Base-by-base conservation (phyloP, 2,888 invertebrate genomes). In the Loripinus fragilis region DNA sequence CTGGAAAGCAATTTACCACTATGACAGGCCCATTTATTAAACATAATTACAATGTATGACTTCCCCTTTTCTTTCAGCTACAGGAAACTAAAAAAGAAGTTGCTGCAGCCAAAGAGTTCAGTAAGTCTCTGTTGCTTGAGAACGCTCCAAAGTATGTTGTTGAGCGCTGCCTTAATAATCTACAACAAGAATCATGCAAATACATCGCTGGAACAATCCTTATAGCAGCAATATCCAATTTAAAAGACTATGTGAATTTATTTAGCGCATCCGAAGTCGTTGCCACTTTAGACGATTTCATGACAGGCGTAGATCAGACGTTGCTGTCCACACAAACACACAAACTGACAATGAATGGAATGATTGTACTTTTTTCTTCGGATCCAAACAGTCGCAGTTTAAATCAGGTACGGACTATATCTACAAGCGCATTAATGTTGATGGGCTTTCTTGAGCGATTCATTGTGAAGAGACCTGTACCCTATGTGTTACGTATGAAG, bases 61-160 rank as follows among this genome's bases (percentile, higher is more conserved):
- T n/a, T n/a, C n/a, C n/a, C n/a, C n/a, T 55, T 55, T 28, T 23
- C 25, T 60, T 60, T 60, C 60, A 60, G 60, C 33, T 60, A 7
- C 5, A 30, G 3, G 60, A 60, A 12, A 15, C 60, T 5, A 60
- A 60, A 33, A 60, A 60, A 33, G 60, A 60, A 60, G 28, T 20
- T 10, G 33, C 17, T 2, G 33, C 5, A 12, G 60, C 33, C 1
- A 25, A 60, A 20, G 60, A 60, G n/a, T 25, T 28, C 15, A 33
- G 33, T 10, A 60, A 17, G 20, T 17, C 33, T 33, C 17, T 60
- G 10, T 17, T 60, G 33, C 33, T 60, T 1, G 60, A 30, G 23
- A 60, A 60, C 33, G 30, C 60, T 1, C 60, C 60, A 17, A 28
- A 30, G 15, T 5, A 28, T 10, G 60, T 60, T 33, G 60, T 60